phyloP scores from a whole-genome alignment of 2,113 vertebrate species.

The Numenius arquata region DNA sequence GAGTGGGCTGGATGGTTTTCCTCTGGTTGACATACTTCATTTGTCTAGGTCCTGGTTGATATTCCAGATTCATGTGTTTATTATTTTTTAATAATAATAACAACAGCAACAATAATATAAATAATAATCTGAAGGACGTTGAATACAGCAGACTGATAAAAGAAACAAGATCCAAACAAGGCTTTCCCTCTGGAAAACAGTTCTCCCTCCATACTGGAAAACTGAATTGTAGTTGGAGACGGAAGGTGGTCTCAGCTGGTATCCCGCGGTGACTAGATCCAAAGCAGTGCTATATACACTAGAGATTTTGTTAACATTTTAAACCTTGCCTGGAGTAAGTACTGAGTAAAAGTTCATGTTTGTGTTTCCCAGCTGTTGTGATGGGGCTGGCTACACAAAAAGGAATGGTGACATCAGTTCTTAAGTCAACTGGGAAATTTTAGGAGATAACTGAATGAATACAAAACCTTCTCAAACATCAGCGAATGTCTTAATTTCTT shows the following conservation, averaged over 20 bases:
- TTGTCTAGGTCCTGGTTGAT: background rate
- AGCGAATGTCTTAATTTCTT: background rate
- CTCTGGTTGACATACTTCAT: background rate
- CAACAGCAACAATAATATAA: background rate
- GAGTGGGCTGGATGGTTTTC: background rate
- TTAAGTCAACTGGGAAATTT: background rate
- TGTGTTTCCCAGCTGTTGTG: background rate
- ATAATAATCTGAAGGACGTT: background rate
- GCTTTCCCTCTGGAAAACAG: background rate
- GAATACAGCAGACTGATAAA: background rate
- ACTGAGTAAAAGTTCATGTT: background rate
- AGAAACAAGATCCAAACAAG: background rate
- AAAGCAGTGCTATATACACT: background rate
- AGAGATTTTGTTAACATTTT: background rate
- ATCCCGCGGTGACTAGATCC: background rate
- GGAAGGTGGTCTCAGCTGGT: background rate
- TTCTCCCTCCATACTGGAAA: background rate
- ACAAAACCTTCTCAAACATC: background rate
- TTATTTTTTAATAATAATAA: background rate
- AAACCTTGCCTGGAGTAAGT: background rate
- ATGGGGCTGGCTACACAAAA: background rate
- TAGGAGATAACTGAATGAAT: background rate
- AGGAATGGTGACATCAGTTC: background rate
- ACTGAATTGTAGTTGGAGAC: background rate
- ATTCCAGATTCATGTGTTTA: background rate